Percentiles rank a stretch among this genome's conserved stretches.
These are phyloP conservation scores for Atta cephalotes DNA, from an alignment of 1,140 invertebrate species.

Conservation along the genomic window DNA sequence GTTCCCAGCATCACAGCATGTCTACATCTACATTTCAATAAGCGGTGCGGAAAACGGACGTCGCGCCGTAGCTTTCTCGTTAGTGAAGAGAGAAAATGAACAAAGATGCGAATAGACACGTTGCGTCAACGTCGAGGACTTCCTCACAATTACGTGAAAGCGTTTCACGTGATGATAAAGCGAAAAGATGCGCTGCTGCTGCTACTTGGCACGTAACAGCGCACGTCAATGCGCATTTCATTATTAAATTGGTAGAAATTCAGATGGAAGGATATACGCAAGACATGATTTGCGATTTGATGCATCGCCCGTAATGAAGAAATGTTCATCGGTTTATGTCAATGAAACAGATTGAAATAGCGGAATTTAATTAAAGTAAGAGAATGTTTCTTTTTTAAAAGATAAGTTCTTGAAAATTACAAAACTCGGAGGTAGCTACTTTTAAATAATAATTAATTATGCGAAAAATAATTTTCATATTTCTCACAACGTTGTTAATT, in stretches of 20 bases:
- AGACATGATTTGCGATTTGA: not conserved
- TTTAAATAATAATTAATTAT: not conserved
- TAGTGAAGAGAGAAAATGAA: slow-evolving; percentile 40
- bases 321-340: slow-evolving; percentile 1
- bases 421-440: not conserved
- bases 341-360: not conserved
- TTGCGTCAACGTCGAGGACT: slow-evolving; percentile 31
- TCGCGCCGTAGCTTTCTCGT: slow-evolving; percentile 25
- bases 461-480: not conserved
- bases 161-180: slow-evolving; percentile 24
- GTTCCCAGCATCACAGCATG: slow-evolving; percentile 5
- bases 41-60: slow-evolving; percentile 47
- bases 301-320: not conserved
- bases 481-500: not conserved
- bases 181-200: slow-evolving; percentile 35
- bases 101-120: slow-evolving; percentile 8
- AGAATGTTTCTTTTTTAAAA: not conserved
- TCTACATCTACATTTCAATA: slow-evolving; percentile 56
- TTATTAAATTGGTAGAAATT: slow-evolving; percentile 15
- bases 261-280: not conserved
- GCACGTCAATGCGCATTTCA: slow-evolving; percentile 15
- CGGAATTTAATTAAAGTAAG: not conserved
- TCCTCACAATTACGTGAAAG: slow-evolving; percentile 54
- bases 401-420: not conserved
- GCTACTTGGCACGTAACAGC: not conserved